Conservation (phyloP, 2,113 vertebrate genomes). For the Arenaria interpres region DNA sequence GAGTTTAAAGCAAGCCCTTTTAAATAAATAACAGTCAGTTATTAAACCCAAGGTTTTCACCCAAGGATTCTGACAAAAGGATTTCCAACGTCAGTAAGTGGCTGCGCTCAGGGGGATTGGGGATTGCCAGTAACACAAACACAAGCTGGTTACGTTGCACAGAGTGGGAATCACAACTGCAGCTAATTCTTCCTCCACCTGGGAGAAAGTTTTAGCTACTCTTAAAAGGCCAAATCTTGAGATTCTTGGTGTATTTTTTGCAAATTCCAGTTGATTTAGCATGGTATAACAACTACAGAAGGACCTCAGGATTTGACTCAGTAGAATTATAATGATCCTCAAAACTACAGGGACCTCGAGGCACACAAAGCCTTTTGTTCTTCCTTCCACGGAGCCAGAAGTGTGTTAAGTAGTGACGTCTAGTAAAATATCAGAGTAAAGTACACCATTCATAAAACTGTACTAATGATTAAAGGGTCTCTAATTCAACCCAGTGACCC, state of each 20-base stretch:
- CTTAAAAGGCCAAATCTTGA: background rate
- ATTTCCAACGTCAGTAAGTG: background rate
- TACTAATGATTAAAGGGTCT: conserved; percentile 54
- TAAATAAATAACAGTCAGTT: no score
- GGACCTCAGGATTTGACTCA: background rate
- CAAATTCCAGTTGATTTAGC: background rate
- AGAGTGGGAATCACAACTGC: background rate
- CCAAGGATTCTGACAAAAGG: background rate
- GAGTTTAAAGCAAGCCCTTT: background rate
- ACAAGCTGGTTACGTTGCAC: rapidly evolving
- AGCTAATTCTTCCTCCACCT: background rate
- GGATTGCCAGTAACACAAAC: background rate
- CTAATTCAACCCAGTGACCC: conserved; percentile 58
- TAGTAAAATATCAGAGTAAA: conserved; percentile 55
- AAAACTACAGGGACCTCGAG: background rate
- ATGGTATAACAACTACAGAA: background rate
- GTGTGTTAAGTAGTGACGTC: conserved; percentile 48
- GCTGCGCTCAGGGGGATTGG: background rate
- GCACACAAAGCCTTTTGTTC: conserved; percentile 54
- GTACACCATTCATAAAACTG: conserved; percentile 60
- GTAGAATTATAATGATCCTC: background rate
- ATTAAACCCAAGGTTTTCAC: background rate
- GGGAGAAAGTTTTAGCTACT: background rate
- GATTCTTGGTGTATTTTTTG: background rate
- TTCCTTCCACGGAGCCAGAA: conserved; percentile 3